Conservation (phyloP, 2,113 vertebrate genomes). For the Cheirogaleus medius region DNA sequence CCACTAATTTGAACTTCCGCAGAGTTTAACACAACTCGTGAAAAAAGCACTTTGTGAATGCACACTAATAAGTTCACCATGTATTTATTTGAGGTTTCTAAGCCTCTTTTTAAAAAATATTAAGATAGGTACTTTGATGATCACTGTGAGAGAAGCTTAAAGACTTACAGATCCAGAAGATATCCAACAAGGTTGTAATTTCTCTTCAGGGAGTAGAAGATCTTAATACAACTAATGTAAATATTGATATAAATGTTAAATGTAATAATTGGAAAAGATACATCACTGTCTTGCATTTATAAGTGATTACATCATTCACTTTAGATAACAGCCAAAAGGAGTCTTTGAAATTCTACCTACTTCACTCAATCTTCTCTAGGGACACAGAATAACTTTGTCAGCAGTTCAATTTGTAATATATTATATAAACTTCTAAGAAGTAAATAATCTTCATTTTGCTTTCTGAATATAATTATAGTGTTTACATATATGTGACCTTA, state of each 20-base stretch:
- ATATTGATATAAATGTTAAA: background rate
- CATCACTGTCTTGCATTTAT: background rate
- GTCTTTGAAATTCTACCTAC: background rate
- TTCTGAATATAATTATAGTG: background rate
- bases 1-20: background rate
- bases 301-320: background rate
- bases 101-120: background rate
- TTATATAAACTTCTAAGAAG: background rate
- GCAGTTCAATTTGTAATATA: background rate
- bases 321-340: background rate
- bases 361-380: background rate
- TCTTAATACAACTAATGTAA: background rate
- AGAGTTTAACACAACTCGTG: background rate
- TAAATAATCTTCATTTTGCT: background rate
- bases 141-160: background rate
- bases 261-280: background rate
- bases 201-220: background rate
- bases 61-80: background rate
- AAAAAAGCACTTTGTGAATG: background rate
- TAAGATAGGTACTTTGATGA: background rate
- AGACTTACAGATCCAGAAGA: background rate
- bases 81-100: background rate
- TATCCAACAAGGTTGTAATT: background rate
- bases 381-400: background rate
- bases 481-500: background rate